Percentiles rank a stretch among this genome's conserved stretches.
These are phyloP conservation scores for Prinia subflava DNA, from an alignment of 2,113 vertebrate species.

Conservation along the genomic window DNA sequence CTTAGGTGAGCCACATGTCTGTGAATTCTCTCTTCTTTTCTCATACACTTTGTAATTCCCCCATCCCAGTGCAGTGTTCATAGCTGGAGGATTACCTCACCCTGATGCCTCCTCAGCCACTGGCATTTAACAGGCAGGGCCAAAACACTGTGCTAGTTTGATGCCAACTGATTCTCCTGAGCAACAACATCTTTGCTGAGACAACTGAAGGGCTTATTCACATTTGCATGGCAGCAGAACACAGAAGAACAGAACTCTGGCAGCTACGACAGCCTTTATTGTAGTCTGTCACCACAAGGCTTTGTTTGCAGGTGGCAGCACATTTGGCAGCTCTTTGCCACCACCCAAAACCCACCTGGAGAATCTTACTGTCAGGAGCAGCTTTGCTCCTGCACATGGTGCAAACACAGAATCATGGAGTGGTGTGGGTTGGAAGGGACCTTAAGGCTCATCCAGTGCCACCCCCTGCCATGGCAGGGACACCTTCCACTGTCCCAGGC, in stretches of 20 bases:
- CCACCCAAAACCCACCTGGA: not conserved
- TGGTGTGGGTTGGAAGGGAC: not conserved
- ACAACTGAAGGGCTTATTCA: not conserved
- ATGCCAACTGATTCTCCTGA: not conserved
- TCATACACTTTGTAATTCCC: not conserved
- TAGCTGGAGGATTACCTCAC: not conserved
- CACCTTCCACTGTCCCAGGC: rapidly evolving
- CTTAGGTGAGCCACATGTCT: rapidly evolving
- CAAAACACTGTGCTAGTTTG: not conserved
- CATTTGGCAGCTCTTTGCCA: not conserved
- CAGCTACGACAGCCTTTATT: not conserved
- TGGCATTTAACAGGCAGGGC: not conserved
- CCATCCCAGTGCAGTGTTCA: not conserved
- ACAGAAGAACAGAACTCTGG: not conserved
- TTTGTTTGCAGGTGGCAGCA: not conserved
- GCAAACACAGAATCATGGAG: not conserved
- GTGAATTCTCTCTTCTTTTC: not conserved
- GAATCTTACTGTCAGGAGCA: not conserved
- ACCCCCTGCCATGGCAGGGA: not conserved
- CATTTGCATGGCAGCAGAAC: not conserved
- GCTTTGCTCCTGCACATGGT: not conserved
- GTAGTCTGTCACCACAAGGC: not conserved
- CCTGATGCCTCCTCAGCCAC: not conserved
- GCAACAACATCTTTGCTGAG: not conserved
- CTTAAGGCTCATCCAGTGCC: not conserved